Evolutionary conservation across 2,888 invertebrate genomes (phyloP), one percentile per base, ranked within the genome.

Genomic region (Opisthograptis luteolata): DNA sequence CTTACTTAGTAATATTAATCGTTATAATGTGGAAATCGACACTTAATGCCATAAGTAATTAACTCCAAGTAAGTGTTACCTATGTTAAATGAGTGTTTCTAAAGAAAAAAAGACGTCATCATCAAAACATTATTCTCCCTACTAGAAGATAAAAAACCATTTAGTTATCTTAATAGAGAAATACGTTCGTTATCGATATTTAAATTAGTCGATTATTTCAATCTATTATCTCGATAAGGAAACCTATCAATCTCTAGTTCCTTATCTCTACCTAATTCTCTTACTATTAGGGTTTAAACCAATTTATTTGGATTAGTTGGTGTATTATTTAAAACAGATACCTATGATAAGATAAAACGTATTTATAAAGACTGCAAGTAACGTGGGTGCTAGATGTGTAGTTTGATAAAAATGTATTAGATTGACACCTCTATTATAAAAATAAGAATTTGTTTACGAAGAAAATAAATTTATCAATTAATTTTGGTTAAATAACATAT

Each of bases 281-380:
- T 73, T 76, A 69, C 67, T 66, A 66, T 65, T 68, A 66, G 60
- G 64, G 67, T 66, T 63, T 47, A 35, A 27, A 70, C 70, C 73
- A 76, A 77, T 77, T 74, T 72, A 60, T 66, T 67, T 61, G 15
- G 47, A 53, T 47, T 78, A 75, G 76, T 73, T 69, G 61, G 62
- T 34, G 56, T 76, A 70, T 74, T 68, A 70, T 63, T 66, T 72
- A 66, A 70, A 76, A 70, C 69, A 68, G 71, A 62, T n/a, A n/a
- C n/a, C n/a, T 62, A 35, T 55, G 84, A 83, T 86, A 83, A 85
- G 84, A 84, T 82, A 19, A 45, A 31, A 31, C 2, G 8, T 20
- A 25, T 46, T 27, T 27, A 20, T 12, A 25, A 45, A 35, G 20
- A 31, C 35, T 9, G 8, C 36, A 24, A 13, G n/a, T 57, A 43